A percentile compares a stretch with the other conserved stretches of the same genome.
Evolutionary conservation across 2,797 vertebrate genomes (phyloP).

Genomic region (Melanotaenia nigrans): DNA sequence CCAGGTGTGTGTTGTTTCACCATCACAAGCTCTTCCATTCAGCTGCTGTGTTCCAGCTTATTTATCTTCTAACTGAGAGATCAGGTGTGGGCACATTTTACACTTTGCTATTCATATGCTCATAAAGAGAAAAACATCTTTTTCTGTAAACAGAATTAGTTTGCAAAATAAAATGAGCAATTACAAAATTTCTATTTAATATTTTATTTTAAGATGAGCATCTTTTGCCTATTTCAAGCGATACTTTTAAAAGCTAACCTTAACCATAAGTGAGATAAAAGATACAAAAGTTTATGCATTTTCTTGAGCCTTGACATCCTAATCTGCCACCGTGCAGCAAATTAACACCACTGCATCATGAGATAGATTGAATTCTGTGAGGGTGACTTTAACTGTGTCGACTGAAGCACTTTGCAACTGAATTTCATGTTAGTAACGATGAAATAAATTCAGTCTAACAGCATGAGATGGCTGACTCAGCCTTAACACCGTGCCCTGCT

Average conservation of each 20-base stretch:
- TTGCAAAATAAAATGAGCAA: too few species aligned
- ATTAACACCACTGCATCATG: background rate
- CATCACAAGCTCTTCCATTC: background rate
- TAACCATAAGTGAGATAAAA: background rate
- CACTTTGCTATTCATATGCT: too few species aligned
- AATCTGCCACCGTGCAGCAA: background rate
- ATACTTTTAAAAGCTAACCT: background rate
- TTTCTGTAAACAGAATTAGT: too few species aligned
- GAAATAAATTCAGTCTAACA: constrained; percentile 14
- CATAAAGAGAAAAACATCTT: too few species aligned
- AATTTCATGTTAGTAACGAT: constrained; percentile 9
- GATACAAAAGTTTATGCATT: background rate
- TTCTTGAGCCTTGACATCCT: background rate
- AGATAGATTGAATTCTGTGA: constrained; percentile 1
- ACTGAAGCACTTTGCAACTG: constrained; percentile 6
- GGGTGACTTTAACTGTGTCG: constrained; percentile 17
- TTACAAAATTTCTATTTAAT: too few species aligned
- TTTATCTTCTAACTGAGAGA: too few species aligned
- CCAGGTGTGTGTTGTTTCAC: background rate
- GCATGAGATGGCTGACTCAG: constrained; percentile 18
- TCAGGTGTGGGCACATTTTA: too few species aligned
- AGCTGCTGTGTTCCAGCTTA: too few species aligned
- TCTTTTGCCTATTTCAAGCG: background rate
- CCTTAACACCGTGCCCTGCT: background rate
- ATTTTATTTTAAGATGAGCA: background rate